phyloP scores from a whole-genome alignment of 2,888 invertebrate species.

The Thereva unica region DNA sequence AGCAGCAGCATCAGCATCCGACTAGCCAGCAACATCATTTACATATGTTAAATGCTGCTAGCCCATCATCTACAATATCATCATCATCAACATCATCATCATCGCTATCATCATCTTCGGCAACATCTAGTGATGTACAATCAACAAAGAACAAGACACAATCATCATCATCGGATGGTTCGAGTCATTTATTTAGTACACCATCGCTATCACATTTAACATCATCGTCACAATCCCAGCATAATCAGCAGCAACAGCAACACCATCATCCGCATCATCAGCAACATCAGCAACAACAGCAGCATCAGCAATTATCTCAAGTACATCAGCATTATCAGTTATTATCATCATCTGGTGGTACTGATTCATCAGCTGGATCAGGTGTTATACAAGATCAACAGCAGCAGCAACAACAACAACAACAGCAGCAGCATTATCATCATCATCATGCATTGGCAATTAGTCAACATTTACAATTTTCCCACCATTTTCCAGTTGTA shows the following conservation, averaged over 20 bases:
- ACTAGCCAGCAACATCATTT: conserved; percentile 42
- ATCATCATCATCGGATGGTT: conserved; percentile 20
- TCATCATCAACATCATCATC: conserved; percentile 37
- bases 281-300: conserved; percentile 20
- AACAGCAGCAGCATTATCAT: conserved; percentile 45
- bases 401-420: conserved; percentile 41
- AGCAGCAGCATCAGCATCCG: conserved; percentile 41
- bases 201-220: conserved; percentile 32
- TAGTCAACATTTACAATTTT: conserved; percentile 47
- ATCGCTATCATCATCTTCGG: conserved; percentile 34
- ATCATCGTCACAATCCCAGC: conserved; percentile 36
- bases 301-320: conserved; percentile 20
- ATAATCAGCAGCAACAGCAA: conserved; percentile 24
- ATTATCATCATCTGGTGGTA: conserved; percentile 36
- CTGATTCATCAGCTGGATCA: conserved; percentile 36
- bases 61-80: conserved; percentile 31
- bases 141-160: conserved; percentile 28
- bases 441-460: conserved; percentile 45
- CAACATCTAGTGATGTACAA: conserved; percentile 21
- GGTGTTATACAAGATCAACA: conserved; percentile 27
- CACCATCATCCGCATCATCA: conserved; percentile 26
- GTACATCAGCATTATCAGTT: conserved; percentile 38
- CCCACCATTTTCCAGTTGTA: conserved; percentile 33
- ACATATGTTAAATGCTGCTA: conserved; percentile 37
- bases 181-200: conserved; percentile 25